Conservation (phyloP, 2,888 invertebrate species). For the Xestoiulus laeticollis region DNA sequence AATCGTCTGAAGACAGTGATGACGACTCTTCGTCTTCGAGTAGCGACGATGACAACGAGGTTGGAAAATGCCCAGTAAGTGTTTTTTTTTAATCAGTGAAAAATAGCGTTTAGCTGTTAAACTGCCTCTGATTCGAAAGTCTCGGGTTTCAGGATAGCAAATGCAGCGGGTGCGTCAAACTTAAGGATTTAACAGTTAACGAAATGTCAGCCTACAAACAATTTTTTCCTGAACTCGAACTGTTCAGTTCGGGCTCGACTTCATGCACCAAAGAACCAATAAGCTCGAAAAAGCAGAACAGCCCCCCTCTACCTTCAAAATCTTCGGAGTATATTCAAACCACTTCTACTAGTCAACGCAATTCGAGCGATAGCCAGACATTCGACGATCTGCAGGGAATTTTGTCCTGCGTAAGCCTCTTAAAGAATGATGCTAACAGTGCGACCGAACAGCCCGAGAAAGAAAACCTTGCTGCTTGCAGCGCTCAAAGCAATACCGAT, state of each 20-base stretch:
- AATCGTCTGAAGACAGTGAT: conserved; percentile 40
- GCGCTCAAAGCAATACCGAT: background rate
- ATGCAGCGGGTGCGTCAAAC: background rate
- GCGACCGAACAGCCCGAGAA: background rate
- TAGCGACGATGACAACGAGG: conserved; percentile 52
- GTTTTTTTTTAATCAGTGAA: background rate
- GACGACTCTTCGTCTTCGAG: conserved; percentile 50
- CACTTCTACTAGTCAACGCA: background rate
- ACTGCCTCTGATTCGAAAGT: background rate
- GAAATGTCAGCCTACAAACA: background rate
- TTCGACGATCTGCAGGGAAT: conserved; percentile 42
- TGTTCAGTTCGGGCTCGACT: background rate
- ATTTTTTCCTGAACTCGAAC: conserved; percentile 50
- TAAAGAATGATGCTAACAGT: background rate
- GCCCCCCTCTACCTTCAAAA: background rate
- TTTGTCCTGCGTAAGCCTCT: conserved; percentile 46
- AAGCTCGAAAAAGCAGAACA: background rate
- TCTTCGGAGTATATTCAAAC: background rate
- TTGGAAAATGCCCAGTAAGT: conserved; percentile 40
- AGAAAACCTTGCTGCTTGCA: background rate
- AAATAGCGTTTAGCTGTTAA: background rate
- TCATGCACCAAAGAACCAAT: background rate
- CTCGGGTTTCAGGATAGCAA: conserved; percentile 27
- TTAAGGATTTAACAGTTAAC: background rate
- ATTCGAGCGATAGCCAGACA: background rate